Evolutionary conservation across 2,888 invertebrate species (phyloP).

Genomic region (Plebejus argus): DNA sequence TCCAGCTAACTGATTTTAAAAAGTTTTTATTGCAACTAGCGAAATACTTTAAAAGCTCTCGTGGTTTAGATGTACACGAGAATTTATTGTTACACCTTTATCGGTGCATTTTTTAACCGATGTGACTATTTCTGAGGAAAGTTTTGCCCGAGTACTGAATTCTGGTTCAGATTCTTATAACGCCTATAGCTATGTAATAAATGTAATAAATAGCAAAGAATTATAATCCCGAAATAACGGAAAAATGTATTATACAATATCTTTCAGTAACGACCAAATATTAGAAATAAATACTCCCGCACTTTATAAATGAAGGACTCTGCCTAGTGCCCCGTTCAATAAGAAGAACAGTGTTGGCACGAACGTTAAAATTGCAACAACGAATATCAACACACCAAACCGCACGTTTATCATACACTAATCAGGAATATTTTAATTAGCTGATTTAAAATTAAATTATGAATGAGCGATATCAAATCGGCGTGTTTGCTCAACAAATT

Average conservation of each 20-base stretch:
- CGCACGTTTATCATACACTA: conserved; percentile 21
- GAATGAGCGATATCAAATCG: conserved; percentile 26
- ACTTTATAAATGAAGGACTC: background rate
- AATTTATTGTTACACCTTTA: background rate
- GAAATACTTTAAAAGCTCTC: background rate
- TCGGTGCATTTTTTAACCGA: background rate
- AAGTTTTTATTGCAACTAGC: conserved; percentile 13
- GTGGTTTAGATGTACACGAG: background rate
- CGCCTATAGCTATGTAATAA: too few relatives aligned
- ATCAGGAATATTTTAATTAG: conserved; percentile 30
- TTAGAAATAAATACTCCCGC: too few relatives aligned
- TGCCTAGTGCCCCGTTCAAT: background rate
- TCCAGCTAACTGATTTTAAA: conserved; percentile 18
- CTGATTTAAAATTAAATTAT: conserved; percentile 31
- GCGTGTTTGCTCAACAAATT: conserved; percentile 27
- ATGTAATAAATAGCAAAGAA: too few relatives aligned
- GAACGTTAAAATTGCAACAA: background rate
- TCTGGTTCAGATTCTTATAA: too few relatives aligned
- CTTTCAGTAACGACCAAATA: too few relatives aligned
- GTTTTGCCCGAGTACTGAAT: too few relatives aligned
- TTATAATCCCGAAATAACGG: too few relatives aligned
- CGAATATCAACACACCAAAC: conserved; percentile 2
- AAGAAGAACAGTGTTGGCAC: background rate
- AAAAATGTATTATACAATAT: too few relatives aligned
- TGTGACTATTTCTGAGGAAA: background rate